Conservation (phyloP, 2,888 invertebrate species). For the Augiades crinisus region DNA sequence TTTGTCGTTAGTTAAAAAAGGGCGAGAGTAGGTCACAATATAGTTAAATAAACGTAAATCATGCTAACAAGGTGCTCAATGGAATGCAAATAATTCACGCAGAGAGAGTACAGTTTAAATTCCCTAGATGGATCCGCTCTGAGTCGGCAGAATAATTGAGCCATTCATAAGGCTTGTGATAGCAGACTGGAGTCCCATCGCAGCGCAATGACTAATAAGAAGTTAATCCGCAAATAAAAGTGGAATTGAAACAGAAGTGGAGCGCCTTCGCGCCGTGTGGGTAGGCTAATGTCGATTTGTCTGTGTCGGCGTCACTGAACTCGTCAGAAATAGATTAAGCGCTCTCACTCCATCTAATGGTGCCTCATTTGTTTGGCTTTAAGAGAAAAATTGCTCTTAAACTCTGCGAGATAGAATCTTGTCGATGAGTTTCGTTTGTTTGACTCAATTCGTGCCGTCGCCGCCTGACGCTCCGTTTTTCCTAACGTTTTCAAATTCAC, state of each 20-base stretch:
- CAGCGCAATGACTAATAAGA: constrained; percentile 79
- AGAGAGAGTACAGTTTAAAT: constrained; percentile 39
- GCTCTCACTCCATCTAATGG: constrained; percentile 81
- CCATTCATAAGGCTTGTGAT: constrained; percentile 78
- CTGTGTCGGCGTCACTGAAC: constrained; percentile 82
- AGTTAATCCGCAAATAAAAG: constrained; percentile 82
- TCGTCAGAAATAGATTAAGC: constrained; percentile 82
- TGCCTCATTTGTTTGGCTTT: constrained; percentile 81
- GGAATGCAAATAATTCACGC: constrained; percentile 40
- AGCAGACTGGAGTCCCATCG: constrained; percentile 60
- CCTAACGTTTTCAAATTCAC: constrained; percentile 61
- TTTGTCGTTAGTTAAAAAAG: constrained; percentile 1
- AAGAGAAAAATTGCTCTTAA: constrained; percentile 79
- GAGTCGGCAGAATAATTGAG: constrained; percentile 76
- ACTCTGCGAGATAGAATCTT: constrained; percentile 72
- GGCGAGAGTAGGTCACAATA: not conserved
- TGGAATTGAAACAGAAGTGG: constrained; percentile 81
- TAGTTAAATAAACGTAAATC: constrained; percentile 28
- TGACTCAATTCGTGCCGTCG: constrained; percentile 58
- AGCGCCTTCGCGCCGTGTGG: constrained; percentile 78
- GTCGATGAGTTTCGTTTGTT: constrained; percentile 74
- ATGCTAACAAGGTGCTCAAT: constrained; percentile 30
- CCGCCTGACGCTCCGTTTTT: constrained; percentile 36
- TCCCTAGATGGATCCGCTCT: constrained; percentile 50
- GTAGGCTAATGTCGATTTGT: constrained; percentile 81